Evolutionary conservation across 1,140 invertebrate genomes (phyloP), one percentile per base, ranked within the genome.

Genomic region (Hyles vespertilio): DNA sequence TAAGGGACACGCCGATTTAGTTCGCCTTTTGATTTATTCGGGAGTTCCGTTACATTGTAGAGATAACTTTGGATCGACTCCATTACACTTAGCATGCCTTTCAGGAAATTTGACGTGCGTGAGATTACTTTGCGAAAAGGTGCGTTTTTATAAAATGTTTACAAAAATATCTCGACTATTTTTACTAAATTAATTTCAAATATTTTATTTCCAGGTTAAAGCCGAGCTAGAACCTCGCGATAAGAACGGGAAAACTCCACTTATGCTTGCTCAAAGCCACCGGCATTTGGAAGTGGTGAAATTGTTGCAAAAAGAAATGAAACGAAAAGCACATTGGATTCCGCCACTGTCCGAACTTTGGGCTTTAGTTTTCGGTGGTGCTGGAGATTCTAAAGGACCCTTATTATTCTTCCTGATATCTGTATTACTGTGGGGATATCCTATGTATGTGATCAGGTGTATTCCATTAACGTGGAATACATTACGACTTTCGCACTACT

Each of bases 31-130:
- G n/a, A 96, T 97, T 79, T 97, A 98, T 78, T 96, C 95, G 2
- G 96, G 96, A 3, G 95, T 96, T 1, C 95, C 96, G 75, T 89
- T 97, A 44, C 94, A 96, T 67, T 96, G 96, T 81, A 94, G 95
- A 2, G 96, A 98, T 84, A 96, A 97, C 81, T 98, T 97, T 79
- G 96, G 96, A 6, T 97, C 97, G 0, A 98, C 96, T 0, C 95
- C 96, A 0, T 85, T 98, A n/a, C 97, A 98, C 84, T 89, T 98
- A 66, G 96, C 96, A n/a, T 97, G 96, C 75, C 91, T 98, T 3
- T 97, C 95, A 12, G 96, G 96, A 0, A 97, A 96, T 74, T 91
- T 95, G 2, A 92, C 91, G 44, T 96, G 95, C 69, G 94, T 95
- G 46, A 92, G 95, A 65, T 89, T 96, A 68, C 88, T 97, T 44